Evolutionary conservation across 2,888 invertebrate genomes (phyloP), one percentile per base, ranked within the genome.

Genomic region (Leucoptera coffeella): DNA sequence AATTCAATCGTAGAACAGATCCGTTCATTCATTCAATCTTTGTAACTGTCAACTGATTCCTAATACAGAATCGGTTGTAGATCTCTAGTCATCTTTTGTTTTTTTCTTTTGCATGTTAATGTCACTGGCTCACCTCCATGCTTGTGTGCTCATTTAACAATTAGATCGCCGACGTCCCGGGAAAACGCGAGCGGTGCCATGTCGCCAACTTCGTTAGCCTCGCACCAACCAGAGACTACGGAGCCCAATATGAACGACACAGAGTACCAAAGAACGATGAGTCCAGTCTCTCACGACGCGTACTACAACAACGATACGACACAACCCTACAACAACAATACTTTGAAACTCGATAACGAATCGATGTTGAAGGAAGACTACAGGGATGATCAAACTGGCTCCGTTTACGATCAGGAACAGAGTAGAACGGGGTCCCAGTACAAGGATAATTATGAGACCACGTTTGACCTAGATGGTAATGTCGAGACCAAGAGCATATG

Each of bases 401-500:
- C 54, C 2, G 46, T 52, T 12, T 64, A 61, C 42, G 51, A 50
- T 35, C 59, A 57, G 34, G 62, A 64, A 12, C 58, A 50, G 34
- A 54, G 48, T 29, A 50, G 65, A 26, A 54, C 50, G 5, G 53
- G 50, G 38, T 55, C 65, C 22, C 71, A 73, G 30, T 75, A 72
- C 42, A 80, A 82, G 41, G 84, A 85, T 51, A 85, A 82, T 60
- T 84, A 82, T 49, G 85, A 83, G 54, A 85, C 89, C 10, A 89
- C 87, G 15, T 92, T 89, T 60, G 93, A 91, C 56, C 75, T 90
- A 41, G 92, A 93, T 48, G 91, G 90, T 33, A 90, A 90, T 57
- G 85, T 91, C 34, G 92, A 93, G 57, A 92, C 93, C 4, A 83
- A 90, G 42, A 90, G 90, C 38, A 86, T 87, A 35, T 86, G 88